Evolutionary conservation across 2,888 invertebrate species (phyloP), one percentile per base, ranked within the genome.

Genomic region (Synergus gifuensis): DNA sequence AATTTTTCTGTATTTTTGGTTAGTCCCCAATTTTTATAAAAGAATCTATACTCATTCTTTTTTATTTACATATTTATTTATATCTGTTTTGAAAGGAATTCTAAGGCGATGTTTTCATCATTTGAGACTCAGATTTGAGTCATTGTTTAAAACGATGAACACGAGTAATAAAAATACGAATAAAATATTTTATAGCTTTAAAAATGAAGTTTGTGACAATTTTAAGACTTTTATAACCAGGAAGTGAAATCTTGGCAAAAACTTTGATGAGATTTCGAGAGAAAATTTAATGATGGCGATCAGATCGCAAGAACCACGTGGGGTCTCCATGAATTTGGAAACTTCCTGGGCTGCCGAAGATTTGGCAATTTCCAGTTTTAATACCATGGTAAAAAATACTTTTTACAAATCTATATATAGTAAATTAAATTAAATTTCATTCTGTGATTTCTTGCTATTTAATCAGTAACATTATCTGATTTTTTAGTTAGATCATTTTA

Each of bases 281-380:
- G n/a, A 36, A 69, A 28, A 18, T 54, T 42, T 60, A 76, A 54
- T 42, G 58, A 86, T 86, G 87, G 82, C 86, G 76, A 87, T 87
- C 46, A 86, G 83, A 78, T 82, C 88, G 67, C 86, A 87, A 76
- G 85, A 85, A 79, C 80, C 87, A 58, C 87, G 85, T 16, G 93
- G 93, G 22, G 93, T 94, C 63, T 94, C 94, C 14, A 89, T 94
- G 78, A 94, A 94, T 89, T 90, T 94, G 78, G 93, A 93, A 87
- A 93, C 93, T 81, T 94, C 94, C 42, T 95, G 95, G 95, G 94
- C 94, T 69, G 94, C 94, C n/a, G 93, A 93, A 86, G 93, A 93
- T 44, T 78, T 87, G 69, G 81, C 86, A 66, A 82, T 85, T 73
- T 83, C 86, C 63, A 87, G 88, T 83, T 84, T 90, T 64, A 86